Percentiles rank a stretch among this genome's conserved stretches.
phyloP scores from a whole-genome alignment of 2,888 invertebrate species.

The Habrosyne pyritoides region DNA sequence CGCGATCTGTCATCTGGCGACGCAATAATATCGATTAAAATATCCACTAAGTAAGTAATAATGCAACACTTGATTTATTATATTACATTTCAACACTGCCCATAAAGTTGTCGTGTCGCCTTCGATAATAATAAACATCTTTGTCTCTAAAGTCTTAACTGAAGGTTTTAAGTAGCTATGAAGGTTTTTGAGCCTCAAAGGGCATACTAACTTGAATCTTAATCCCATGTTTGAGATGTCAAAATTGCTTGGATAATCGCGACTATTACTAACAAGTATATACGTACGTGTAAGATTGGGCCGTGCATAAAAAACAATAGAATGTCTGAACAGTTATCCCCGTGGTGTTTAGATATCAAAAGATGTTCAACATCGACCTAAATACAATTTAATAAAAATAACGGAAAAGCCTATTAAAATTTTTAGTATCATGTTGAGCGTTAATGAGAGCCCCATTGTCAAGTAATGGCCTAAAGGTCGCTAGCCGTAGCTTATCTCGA shows the following conservation, averaged over 20 bases:
- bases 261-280: too few relatives aligned
- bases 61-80: slow-evolving; percentile 68
- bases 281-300: not conserved
- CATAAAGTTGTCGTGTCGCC: slow-evolving; percentile 35
- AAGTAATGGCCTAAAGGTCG: slow-evolving; percentile 22
- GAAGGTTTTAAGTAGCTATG: not conserved
- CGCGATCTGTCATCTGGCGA: slow-evolving; percentile 61
- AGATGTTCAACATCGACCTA: not conserved
- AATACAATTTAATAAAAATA: not conserved
- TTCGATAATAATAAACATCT: slow-evolving; percentile 34
- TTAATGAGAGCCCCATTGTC: slow-evolving; percentile 11
- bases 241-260: too few relatives aligned
- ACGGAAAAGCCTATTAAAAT: not conserved
- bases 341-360: not conserved
- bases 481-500: slow-evolving; percentile 25
- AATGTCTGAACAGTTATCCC: not conserved
- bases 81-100: slow-evolving; percentile 52
- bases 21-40: slow-evolving; percentile 67
- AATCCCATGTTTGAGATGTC: not conserved
- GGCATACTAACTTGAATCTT: not conserved
- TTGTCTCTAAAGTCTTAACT: slow-evolving; percentile 8
- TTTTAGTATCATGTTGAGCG: not conserved
- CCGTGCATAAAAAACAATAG: not conserved
- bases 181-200: too few relatives aligned
- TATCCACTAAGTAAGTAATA: slow-evolving; percentile 68